A percentile compares a stretch with the other conserved stretches of the same genome.
These are phyloP conservation scores for Poeciliopsis turrubarensis DNA, from an alignment of 2,113 vertebrate species.

Conservation along the genomic window DNA sequence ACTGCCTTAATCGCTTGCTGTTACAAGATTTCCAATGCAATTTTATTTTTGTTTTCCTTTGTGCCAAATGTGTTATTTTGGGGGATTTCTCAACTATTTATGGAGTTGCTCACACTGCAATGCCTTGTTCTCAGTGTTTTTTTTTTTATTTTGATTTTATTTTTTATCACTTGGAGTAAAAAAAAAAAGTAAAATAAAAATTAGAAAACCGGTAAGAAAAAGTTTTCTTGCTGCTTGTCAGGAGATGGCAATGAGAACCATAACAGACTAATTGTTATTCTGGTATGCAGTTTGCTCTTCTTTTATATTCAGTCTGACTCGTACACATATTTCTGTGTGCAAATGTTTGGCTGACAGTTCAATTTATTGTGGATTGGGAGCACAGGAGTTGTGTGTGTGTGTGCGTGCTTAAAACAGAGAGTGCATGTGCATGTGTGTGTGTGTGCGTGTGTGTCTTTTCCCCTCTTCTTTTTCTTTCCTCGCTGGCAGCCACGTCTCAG, in stretches of 20 bases:
- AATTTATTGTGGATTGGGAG: conserved; percentile 72
- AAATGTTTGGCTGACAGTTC: conserved; percentile 75
- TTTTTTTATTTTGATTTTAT: no score
- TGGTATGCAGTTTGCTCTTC: conserved; percentile 48
- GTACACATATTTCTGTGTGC: conserved; percentile 67
- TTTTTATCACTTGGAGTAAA: background rate
- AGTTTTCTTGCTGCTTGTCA: conserved; percentile 18
- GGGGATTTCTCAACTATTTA: background rate
- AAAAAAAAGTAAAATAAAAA: no score
- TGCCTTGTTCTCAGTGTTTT: background rate
- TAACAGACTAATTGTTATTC: conserved; percentile 48
- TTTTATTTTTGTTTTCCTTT: no score
- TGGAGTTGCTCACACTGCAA: background rate
- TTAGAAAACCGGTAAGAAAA: background rate
- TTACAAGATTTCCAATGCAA: background rate
- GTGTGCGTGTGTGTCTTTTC: conserved; percentile 35
- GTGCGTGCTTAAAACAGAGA: background rate
- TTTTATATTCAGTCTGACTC: conserved; percentile 44
- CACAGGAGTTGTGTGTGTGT: conserved; percentile 27
- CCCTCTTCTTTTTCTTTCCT: conserved; percentile 57
- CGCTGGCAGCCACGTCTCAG: conserved; percentile 73
- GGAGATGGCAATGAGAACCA: conserved; percentile 31
- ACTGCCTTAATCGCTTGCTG: background rate
- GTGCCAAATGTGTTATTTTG: background rate
- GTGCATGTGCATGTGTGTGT: conserved; percentile 16